Percentiles rank a stretch among this genome's conserved stretches.
Conservation (phyloP, 2,797 vertebrate species). For the Danio choprae region DNA sequence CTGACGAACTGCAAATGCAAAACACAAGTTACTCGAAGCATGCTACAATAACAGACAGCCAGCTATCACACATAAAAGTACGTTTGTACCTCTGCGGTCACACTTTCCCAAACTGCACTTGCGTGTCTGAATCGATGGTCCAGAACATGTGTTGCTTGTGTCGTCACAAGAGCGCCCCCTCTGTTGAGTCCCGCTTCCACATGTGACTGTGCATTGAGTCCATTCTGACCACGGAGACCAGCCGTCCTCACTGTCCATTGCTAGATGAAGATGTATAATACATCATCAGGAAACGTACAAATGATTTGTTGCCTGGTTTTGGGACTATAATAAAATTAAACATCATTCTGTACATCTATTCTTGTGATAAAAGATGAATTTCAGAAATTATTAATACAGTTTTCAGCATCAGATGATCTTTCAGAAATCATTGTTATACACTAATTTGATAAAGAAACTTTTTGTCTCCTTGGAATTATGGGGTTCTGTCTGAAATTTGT, state of each 20-base stretch:
- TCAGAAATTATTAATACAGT: too few species aligned
- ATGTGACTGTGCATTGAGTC: slow-evolving; percentile 92
- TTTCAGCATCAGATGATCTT: too few species aligned
- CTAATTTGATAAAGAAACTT: too few species aligned
- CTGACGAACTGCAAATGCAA: slow-evolving; percentile 77
- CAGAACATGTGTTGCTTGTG: slow-evolving; percentile 85
- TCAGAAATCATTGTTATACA: too few species aligned
- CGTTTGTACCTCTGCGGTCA: slow-evolving; percentile 86
- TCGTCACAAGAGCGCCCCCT: slow-evolving; percentile 93
- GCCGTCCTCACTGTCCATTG: slow-evolving; percentile 84
- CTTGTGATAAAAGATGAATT: too few species aligned
- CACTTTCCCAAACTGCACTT: slow-evolving; percentile 90
- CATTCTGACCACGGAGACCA: slow-evolving; percentile 99
- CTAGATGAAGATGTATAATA: slow-evolving; percentile 33
- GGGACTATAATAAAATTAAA: not conserved
- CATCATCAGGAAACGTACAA: not conserved
- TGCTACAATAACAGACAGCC: not conserved
- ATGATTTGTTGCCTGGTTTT: not conserved
- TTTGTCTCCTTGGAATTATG: too few species aligned
- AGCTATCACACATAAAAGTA: not conserved
- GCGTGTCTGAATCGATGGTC: slow-evolving; percentile 93
- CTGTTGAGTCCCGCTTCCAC: slow-evolving; percentile 92
- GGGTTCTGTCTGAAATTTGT: too few species aligned
- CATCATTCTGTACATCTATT: too few species aligned
- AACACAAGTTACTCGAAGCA: not conserved